phyloP scores from a whole-genome alignment of 2,888 invertebrate species.

The Spisula solida region DNA sequence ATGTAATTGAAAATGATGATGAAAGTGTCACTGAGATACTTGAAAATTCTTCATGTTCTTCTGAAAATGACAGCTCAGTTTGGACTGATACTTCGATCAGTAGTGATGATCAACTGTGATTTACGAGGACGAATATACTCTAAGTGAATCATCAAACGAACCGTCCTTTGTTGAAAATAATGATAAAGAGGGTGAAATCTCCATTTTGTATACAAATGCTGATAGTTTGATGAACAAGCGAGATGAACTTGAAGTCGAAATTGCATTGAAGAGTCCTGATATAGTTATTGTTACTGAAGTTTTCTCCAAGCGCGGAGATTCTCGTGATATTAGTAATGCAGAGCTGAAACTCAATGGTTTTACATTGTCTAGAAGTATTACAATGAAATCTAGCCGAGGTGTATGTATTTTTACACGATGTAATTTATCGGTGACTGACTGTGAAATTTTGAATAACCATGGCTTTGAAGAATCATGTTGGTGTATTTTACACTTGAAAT shows the following conservation, averaged over 20 bases:
- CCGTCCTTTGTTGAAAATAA: neutral
- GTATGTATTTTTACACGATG: neutral
- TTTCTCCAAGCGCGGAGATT: neutral
- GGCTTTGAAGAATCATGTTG: constrained; percentile 30
- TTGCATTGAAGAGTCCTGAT: neutral
- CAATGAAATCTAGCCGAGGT: neutral
- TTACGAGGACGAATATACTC: neutral
- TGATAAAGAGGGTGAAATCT: neutral
- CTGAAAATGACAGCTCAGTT: neutral
- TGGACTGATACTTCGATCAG: constrained; percentile 26
- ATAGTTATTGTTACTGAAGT: neutral
- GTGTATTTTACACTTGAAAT: neutral
- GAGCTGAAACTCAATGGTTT: neutral
- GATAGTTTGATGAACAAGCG: constrained; percentile 14
- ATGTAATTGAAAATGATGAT: neutral
- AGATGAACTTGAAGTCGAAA: constrained; percentile 7
- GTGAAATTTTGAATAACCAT: neutral
- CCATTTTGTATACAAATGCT: constrained; percentile 11
- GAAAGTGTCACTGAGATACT: neutral
- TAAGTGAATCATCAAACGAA: constrained; percentile 2
- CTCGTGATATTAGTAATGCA: neutral
- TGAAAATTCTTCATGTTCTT: neutral
- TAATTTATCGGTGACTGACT: neutral
- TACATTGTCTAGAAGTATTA: neutral
- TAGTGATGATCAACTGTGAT: neutral